Evolutionary conservation across 2,888 invertebrate species (phyloP).

Genomic region (Myopa tessellatipennis): DNA sequence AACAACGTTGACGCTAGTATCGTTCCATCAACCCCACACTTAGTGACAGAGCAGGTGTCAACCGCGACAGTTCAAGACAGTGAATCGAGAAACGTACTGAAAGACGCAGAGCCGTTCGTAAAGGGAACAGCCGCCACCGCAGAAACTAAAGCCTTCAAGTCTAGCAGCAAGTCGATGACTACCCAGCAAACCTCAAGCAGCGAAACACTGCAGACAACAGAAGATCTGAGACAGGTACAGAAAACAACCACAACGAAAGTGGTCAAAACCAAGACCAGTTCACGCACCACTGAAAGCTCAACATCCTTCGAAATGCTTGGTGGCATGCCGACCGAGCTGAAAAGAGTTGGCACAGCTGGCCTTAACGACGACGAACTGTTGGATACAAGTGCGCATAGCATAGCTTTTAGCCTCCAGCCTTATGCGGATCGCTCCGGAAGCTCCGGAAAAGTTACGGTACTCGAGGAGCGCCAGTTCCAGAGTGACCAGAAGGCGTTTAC

Average conservation of each 20-base stretch:
- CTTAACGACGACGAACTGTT: constrained; percentile 9
- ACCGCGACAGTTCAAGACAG: constrained; percentile 9
- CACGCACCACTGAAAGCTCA: constrained; percentile 48
- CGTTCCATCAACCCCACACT: neutral
- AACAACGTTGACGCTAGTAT: constrained; percentile 9
- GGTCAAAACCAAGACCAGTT: constrained; percentile 48
- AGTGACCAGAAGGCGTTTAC: constrained; percentile 59
- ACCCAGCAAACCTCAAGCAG: constrained; percentile 16
- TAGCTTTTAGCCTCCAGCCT: constrained; percentile 59
- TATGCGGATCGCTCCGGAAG: constrained; percentile 54
- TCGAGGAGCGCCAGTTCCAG: constrained; percentile 60
- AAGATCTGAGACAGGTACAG: constrained; percentile 5
- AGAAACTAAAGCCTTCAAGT: constrained; percentile 27
- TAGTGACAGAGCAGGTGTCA: constrained; percentile 35
- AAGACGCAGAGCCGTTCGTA: neutral
- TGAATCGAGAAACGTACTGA: neutral
- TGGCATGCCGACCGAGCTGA: constrained; percentile 44
- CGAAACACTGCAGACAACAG: constrained; percentile 28
- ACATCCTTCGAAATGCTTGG: constrained; percentile 46
- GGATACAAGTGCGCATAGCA: constrained; percentile 42
- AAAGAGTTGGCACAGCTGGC: constrained; percentile 30
- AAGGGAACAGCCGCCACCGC: constrained; percentile 32
- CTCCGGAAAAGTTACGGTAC: constrained; percentile 52
- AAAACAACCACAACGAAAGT: constrained; percentile 51
- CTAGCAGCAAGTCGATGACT: constrained; percentile 28